Percentiles rank a stretch among this genome's conserved stretches.
Conservation (phyloP, 1,140 invertebrate species). For the Battus philenor region DNA sequence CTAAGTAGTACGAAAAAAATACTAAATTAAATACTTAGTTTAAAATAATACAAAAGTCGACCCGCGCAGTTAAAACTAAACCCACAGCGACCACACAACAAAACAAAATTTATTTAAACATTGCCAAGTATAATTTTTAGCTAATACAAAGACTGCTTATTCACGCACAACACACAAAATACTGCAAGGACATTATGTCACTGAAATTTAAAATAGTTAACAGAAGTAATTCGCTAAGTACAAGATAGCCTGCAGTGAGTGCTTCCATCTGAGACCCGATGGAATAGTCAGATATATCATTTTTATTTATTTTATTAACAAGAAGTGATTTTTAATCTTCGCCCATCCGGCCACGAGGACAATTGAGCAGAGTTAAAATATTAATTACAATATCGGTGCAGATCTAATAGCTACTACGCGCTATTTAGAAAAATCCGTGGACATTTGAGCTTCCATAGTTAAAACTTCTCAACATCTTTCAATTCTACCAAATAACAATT, state of each 20-base stretch:
- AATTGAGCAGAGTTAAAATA: conserved; percentile 18
- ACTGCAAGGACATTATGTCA: no score
- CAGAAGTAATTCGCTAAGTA: no score
- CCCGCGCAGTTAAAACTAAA: conserved; percentile 26
- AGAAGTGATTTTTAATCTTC: no score
- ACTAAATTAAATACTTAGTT: conserved; percentile 63
- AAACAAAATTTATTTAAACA: no score
- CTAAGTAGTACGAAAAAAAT: conserved; percentile 65
- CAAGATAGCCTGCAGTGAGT: no score
- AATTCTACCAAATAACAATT: conserved; percentile 68
- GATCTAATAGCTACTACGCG: conserved; percentile 68
- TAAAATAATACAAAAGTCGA: conserved; percentile 45
- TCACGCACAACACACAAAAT: no score
- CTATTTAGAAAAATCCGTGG: conserved; percentile 69
- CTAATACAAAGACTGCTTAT: no score
- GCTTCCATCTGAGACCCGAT: no score
- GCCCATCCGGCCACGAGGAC: not conserved
- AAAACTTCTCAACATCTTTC: conserved; percentile 38
- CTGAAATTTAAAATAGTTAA: no score
- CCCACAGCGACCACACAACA: conserved; percentile 19
- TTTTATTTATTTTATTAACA: no score
- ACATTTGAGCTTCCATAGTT: conserved; percentile 37
- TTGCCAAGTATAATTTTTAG: no score
- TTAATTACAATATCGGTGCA: conserved; percentile 62
- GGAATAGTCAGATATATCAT: no score